Percentiles rank a stretch among this genome's conserved stretches.
phyloP scores from a whole-genome alignment of 2,888 invertebrate genomes.

The Drosophila mimica region DNA sequence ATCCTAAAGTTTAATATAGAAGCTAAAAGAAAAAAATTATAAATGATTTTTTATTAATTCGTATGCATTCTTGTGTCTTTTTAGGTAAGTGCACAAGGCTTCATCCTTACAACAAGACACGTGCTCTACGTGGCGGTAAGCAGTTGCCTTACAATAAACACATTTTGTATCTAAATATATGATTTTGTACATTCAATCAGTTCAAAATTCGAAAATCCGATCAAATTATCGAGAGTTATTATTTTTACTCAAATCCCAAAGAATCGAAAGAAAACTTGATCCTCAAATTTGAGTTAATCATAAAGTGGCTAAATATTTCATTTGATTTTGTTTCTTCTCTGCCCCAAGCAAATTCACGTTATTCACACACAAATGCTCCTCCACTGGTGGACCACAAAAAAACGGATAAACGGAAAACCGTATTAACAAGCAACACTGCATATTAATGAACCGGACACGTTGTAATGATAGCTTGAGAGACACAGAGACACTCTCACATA shows the following conservation, averaged over 20 bases:
- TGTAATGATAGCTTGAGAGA: conserved; percentile 26
- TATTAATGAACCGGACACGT: conserved; percentile 61
- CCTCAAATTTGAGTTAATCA: conserved; percentile 3
- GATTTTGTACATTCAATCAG: background rate
- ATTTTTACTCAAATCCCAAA: background rate
- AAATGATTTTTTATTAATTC: conserved; percentile 29
- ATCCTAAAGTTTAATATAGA: background rate
- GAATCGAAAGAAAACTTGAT: background rate
- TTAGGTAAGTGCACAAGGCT: conserved; percentile 80
- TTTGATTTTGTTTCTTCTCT: background rate
- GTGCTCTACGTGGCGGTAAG: conserved; percentile 72
- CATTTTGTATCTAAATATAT: conserved; percentile 19
- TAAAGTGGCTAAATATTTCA: no score
- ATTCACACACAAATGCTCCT: background rate
- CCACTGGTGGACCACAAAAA: conserved; percentile 25
- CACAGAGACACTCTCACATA: background rate
- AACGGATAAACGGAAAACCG: conserved; percentile 57
- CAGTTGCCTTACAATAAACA: conserved; percentile 48
- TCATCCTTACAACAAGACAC: conserved; percentile 67
- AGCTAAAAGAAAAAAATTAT: no score
- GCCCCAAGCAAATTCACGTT: background rate
- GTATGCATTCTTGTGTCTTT: conserved; percentile 52
- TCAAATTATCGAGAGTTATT: background rate
- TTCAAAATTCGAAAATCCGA: background rate
- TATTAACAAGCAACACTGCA: conserved; percentile 73